These are phyloP conservation scores for Dunckerocampus dactyliophorus DNA, from an alignment of 2,113 vertebrate species.

Conservation along the genomic window DNA sequence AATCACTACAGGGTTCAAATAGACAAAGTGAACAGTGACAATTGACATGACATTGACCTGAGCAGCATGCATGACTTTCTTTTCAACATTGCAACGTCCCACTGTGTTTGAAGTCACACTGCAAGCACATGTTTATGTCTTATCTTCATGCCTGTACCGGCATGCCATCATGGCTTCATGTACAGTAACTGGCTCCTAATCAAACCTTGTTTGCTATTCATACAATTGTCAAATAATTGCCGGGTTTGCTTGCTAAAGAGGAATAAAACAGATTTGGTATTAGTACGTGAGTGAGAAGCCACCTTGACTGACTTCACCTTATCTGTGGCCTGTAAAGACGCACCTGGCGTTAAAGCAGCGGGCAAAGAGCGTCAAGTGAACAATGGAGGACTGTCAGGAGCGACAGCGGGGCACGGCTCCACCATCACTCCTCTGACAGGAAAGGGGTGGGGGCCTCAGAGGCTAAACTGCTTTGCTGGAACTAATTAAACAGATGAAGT, in stretches of 20 bases:
- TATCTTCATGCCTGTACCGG: too few species aligned
- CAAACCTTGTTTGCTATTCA: conserved; percentile 30
- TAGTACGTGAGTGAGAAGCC: conserved; percentile 65
- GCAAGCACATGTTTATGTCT: not conserved
- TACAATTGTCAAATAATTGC: conserved; percentile 42
- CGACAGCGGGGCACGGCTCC: conserved; percentile 87
- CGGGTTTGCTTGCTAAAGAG: conserved; percentile 42
- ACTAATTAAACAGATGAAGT: conserved; percentile 99
- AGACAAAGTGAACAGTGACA: too few species aligned
- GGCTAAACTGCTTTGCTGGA: conserved; percentile 99
- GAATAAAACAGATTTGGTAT: conserved; percentile 72
- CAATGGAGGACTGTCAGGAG: conserved; percentile 89
- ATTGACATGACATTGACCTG: not conserved
- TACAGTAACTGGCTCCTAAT: conserved; percentile 31
- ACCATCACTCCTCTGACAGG: conserved; percentile 86
- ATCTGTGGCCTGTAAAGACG: conserved; percentile 78
- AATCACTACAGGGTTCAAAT: not conserved
- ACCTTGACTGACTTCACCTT: conserved; percentile 69
- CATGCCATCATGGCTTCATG: conserved; percentile 5
- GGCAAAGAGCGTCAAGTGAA: conserved; percentile 77
- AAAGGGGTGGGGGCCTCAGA: conserved; percentile 85
- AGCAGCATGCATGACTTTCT: conserved; percentile 13
- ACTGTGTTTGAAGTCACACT: too few species aligned
- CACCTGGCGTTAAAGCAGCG: conserved; percentile 82
- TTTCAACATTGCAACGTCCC: too few species aligned